Conservation (phyloP, 2,113 vertebrate species). For the Microtus oregoni region DNA sequence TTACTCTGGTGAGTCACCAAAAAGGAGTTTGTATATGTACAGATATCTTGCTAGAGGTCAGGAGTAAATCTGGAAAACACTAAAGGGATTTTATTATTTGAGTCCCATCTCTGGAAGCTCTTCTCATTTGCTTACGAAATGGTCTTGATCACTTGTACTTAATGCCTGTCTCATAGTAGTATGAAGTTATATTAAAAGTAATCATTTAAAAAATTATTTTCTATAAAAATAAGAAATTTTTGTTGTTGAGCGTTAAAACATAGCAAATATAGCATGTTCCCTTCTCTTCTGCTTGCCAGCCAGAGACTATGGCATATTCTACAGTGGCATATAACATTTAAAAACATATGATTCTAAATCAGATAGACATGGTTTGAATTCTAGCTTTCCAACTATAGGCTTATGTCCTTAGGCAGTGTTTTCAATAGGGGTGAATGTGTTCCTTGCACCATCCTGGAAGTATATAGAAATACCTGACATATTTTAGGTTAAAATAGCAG, state of each 20-base stretch:
- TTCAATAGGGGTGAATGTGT: conserved; percentile 10
- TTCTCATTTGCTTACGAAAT: not conserved
- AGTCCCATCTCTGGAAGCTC: not conserved
- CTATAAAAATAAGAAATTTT: not conserved
- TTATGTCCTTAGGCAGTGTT: conserved; percentile 40
- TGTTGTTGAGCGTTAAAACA: not conserved
- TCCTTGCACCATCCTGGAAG: not conserved
- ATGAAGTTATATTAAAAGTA: not conserved
- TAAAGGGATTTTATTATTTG: not conserved
- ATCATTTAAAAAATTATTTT: not conserved
- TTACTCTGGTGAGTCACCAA: not conserved
- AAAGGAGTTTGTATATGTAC: not conserved
- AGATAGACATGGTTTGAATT: not conserved
- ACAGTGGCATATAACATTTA: not conserved
- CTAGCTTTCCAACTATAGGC: not conserved
- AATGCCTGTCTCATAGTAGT: not conserved
- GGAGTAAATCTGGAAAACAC: not conserved
- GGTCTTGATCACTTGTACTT: not conserved
- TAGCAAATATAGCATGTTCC: not conserved
- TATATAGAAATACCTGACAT: conserved; percentile 7
- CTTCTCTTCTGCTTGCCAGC: conserved; percentile 15
- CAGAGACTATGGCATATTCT: not conserved
- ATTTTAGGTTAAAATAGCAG: not conserved
- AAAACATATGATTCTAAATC: not conserved
- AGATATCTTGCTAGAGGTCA: not conserved